Percentiles rank a stretch among this genome's conserved stretches.
Evolutionary conservation across 2,888 invertebrate genomes (phyloP).

Genomic region (Perizoma affinitatum): DNA sequence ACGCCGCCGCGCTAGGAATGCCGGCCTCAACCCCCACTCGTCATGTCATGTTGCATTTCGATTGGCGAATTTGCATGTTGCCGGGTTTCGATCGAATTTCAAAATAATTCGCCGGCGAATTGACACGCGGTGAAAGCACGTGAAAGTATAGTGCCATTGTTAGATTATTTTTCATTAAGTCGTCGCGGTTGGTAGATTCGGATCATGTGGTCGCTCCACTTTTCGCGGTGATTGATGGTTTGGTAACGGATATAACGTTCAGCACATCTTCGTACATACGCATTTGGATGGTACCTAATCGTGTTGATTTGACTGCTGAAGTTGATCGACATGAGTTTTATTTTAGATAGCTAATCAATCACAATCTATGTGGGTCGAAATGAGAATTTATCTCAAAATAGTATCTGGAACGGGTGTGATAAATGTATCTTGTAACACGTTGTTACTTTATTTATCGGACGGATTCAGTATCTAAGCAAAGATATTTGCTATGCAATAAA

Average conservation of each 20-base stretch:
- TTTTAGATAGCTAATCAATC: constrained; percentile 40
- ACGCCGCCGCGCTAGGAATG: constrained; percentile 70
- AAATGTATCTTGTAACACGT: constrained; percentile 12
- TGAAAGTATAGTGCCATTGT: constrained; percentile 49
- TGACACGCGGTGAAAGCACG: constrained; percentile 57
- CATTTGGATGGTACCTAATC: constrained; percentile 28
- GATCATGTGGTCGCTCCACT: constrained; percentile 45
- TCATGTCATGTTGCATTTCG: constrained; percentile 77
- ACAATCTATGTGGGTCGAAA: constrained; percentile 34
- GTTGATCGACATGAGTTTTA: constrained; percentile 32
- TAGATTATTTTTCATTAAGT: constrained; percentile 44
- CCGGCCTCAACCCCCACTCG: constrained; percentile 56
- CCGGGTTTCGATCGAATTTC: constrained; percentile 53
- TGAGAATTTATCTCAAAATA: constrained; percentile 23
- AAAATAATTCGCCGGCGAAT: constrained; percentile 43
- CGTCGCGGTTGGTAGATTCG: constrained; percentile 44
- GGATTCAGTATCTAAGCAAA: too few species aligned
- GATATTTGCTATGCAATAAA: too few species aligned
- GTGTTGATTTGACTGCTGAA: constrained; percentile 36
- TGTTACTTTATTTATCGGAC: too few species aligned
- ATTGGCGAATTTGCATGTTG: constrained; percentile 76
- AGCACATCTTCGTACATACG: constrained; percentile 30
- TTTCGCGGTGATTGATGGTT: constrained; percentile 46
- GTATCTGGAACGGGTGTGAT: constrained; percentile 23
- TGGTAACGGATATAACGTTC: constrained; percentile 40